These are phyloP conservation scores for Invenusta paracnida DNA, from an alignment of 2,888 invertebrate genomes.

Conservation along the genomic window DNA sequence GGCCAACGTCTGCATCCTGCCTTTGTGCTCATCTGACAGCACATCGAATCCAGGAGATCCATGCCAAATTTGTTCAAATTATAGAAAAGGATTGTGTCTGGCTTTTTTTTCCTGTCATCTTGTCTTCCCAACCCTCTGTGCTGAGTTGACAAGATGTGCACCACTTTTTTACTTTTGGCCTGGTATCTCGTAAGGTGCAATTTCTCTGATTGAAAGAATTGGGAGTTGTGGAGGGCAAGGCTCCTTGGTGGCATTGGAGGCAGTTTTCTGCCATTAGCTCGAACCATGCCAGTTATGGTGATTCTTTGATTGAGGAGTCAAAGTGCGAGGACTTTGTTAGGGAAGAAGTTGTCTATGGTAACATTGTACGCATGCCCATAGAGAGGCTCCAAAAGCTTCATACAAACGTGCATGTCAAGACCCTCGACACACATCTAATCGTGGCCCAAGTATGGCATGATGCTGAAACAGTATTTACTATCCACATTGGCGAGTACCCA, in stretches of 20 bases:
- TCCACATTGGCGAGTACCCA: not conserved
- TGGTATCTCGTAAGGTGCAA: not conserved
- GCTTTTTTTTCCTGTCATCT: not conserved
- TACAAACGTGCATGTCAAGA: not conserved
- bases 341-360: not conserved
- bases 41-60: not conserved
- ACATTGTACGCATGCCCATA: not conserved
- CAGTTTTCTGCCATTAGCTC: not conserved
- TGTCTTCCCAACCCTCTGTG: not conserved
- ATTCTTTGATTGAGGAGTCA: not conserved
- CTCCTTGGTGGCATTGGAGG: not conserved
- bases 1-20: not conserved
- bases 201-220: not conserved
- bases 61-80: not conserved
- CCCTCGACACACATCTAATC: not conserved
- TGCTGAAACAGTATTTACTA: not conserved
- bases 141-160: not conserved
- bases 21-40: not conserved
- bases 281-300: not conserved
- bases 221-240: not conserved
- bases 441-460: not conserved
- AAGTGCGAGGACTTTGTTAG: not conserved
- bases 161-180: not conserved
- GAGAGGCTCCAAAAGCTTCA: not conserved
- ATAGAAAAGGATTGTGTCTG: not conserved